Evolutionary conservation across 2,797 vertebrate species (phyloP), one percentile per base, ranked within the genome.

Genomic region (Acanthopagrus latus): DNA sequence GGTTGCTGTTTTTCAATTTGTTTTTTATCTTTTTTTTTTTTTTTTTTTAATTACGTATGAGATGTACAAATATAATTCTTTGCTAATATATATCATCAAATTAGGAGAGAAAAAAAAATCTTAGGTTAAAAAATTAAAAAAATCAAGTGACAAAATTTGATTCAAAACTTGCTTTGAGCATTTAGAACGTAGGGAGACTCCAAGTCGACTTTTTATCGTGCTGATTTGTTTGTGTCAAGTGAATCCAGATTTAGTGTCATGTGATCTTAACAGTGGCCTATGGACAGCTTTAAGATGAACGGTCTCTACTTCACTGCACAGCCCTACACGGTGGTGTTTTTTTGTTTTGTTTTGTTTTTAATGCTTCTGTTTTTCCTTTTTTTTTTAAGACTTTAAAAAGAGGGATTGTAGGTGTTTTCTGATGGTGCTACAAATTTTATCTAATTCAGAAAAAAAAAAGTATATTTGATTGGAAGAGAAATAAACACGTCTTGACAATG

Each of bases 401-500:
- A 95, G 96, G 95, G 96, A 96, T 96, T 95, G 94, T 95, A 92
- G 95, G 95, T 95, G 96, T 97, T 96, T 96, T 96, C 96, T 93
- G 93, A 98, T 96, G 98, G 98, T 99, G 98, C 98, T 99, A 98
- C 96, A 97, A 96, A 94, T 97, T 97, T 98, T 97, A 97, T 97
- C 96, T 95, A 96, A 97, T 94, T 92, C 80, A 96, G 87, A 93
- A 93, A 94, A 93, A 94, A 93, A 93, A 94, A 86, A 96, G 33
- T 97, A 96, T 97, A 97, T 97, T 93, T 97, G 96, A 97, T 97
- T 97, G 97, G 97, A 96, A 96, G 89, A 94, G 93, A 97, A 97
- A 96, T 96, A 95, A 97, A 96, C 95, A 89, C 94, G 95, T 99
- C 96, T 96, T 93, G 96, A 97, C 95, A 95, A 96, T 97, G 96